Evolutionary conservation across 2,797 vertebrate species (phyloP), one percentile per base, ranked within the genome.

Genomic region (Spinibarbus caldwelli): DNA sequence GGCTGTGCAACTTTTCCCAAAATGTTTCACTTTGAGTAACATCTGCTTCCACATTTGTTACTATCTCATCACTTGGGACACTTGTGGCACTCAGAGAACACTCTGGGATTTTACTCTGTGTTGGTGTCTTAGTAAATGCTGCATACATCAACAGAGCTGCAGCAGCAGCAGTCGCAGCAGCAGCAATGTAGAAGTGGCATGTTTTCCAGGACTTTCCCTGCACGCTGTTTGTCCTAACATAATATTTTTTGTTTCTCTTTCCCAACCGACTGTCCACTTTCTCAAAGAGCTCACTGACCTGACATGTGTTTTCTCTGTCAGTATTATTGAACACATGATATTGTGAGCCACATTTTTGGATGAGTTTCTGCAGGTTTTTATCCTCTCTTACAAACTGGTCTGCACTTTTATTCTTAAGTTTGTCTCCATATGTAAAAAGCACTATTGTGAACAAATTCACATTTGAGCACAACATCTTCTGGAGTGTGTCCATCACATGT

Each of bases 391-490:
- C 38, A 76, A 84, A 84, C 47, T 77, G 59, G 49, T 70, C 83
- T 31, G 57, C 11, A 17, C 10, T 26, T 66, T 54, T 52, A 26
- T 78, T 75, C 15, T 84, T 84, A 17, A 84, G 72, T 49, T 84
- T 68, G 72, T 84, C 72, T 77, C 72, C 72, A 31, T 84, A 66
- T 3, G 82, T 84, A 49, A 77, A 84, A n/a, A 84, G 82, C 11
- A 84, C 72, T 38, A 78, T 78, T 43, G 76, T 78, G 54, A 78
- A 80, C 1, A 10, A 26, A 68, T 80, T 62, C 11, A 88, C 31
- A 29, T 84, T 62, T 26, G 80, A 70, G 34, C 54, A 62, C 34
- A 87, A 36, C 29, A 89, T 15, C 75, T 86, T 54, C 41, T 23
- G 43, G 71, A 89, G 62, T 9, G 67, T 73, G 0, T 85, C 57